Evolutionary conservation across 1,140 invertebrate species (phyloP).

Genomic region (Acyrthosiphon pisum): DNA sequence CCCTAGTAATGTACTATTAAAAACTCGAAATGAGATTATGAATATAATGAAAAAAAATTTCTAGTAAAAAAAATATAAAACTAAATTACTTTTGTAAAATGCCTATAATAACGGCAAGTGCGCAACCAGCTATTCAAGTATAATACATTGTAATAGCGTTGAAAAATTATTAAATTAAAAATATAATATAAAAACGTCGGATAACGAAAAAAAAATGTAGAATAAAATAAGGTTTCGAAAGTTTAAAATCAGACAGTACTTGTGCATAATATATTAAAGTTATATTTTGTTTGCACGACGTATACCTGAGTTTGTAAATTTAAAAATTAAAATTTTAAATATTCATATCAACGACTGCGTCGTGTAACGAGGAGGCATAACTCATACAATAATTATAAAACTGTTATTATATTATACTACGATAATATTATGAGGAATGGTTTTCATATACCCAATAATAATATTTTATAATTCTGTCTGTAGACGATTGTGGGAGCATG

Average conservation of each 20-base stretch:
- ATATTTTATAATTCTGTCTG: background rate
- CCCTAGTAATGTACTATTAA: background rate
- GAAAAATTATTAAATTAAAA: background rate
- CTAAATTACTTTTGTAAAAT: background rate
- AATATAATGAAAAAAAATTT: background rate
- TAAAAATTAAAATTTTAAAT: too few species aligned
- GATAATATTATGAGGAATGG: background rate
- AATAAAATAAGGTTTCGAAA: background rate
- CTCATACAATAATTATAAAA: background rate
- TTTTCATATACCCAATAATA: background rate
- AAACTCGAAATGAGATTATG: background rate
- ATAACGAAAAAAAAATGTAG: background rate
- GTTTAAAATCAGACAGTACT: background rate
- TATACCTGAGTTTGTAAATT: too few species aligned
- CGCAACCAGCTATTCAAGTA: background rate
- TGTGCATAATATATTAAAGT: background rate
- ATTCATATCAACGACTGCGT: background rate
- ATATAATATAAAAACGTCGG: background rate
- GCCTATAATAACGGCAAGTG: background rate
- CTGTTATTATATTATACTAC: background rate
- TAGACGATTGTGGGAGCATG: slow-evolving; percentile 54
- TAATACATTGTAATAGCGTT: background rate
- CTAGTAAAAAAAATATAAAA: background rate
- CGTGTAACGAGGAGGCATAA: background rate
- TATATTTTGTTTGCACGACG: background rate